Evolutionary conservation across 37 sponge, comb jelly and placozoan genomes (phyloP).

Genomic region (Tethya wilhelma): DNA sequence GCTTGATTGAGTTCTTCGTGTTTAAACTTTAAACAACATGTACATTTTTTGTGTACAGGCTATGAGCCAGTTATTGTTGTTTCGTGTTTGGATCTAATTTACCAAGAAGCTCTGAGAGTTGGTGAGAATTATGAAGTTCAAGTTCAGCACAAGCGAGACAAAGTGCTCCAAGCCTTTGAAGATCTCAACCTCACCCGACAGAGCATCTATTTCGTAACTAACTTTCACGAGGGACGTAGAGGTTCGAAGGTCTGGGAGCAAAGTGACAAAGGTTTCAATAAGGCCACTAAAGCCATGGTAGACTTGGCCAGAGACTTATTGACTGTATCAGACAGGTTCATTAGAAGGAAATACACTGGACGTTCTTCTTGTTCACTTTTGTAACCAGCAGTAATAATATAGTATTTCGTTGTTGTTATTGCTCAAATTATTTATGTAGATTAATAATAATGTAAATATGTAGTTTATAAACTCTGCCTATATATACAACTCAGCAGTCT

Average conservation of each 20-base stretch:
- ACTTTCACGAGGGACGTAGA: slow-evolving; percentile 82
- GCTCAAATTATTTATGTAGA: too few relatives aligned
- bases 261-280: slow-evolving; percentile 75
- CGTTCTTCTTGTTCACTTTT: slow-evolving; percentile 4
- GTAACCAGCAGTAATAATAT: background rate
- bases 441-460: too few relatives aligned
- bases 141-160: slow-evolving; percentile 76
- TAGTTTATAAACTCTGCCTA: background rate
- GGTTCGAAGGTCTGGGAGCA: slow-evolving; percentile 75
- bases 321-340: slow-evolving; percentile 73
- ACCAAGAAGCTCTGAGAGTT: slow-evolving; percentile 56
- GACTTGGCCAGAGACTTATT: slow-evolving; percentile 72
- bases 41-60: slow-evolving; percentile 35
- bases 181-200: slow-evolving; percentile 75
- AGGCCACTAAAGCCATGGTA: slow-evolving; percentile 72
- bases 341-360: slow-evolving; percentile 62
- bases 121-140: slow-evolving; percentile 81
- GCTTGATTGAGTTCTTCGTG: background rate
- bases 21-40: background rate
- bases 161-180: slow-evolving; percentile 85
- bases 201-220: slow-evolving; percentile 86
- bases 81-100: slow-evolving; percentile 87
- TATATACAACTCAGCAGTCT: background rate
- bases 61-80: slow-evolving; percentile 94
- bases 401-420: too few relatives aligned